Base-by-base conservation (phyloP, 2,113 vertebrate genomes). In the Nothoprocta perdicaria region DNA sequence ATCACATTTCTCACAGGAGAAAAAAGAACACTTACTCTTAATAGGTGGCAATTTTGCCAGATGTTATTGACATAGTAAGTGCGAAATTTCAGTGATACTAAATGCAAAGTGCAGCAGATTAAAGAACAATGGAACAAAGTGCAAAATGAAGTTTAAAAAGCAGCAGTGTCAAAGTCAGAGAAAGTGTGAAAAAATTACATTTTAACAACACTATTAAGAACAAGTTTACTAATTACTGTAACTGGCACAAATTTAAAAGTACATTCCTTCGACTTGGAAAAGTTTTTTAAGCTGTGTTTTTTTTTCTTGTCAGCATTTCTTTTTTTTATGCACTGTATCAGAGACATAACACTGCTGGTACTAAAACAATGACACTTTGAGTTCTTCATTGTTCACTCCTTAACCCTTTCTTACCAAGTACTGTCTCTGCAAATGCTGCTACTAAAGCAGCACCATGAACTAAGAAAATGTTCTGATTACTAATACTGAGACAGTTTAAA, bases 11-110 rank as follows among this genome's bases (percentile, higher is more conserved):
- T 98, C 97, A 97, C 98, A 98, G 97, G 98, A 98, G 97, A 98
- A 98, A 98, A 98, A 98, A 98, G 98, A 98, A 98, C 98, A 98
- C 99, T 98, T 99, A 98, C 98, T 98, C 98, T 99, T 98, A 98
- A 99, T 98, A 98, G 98, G 98, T 98, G 98, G 98, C 98, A 99
- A 99, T 98, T 98, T 99, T 98, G 98, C 99, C 98, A 98, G 99
- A 99, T 99, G 99, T 99, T 99, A 99, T 98, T 99, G 98, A 99
- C 98, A 99, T 99, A 98, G 99, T 99, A 99, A 99, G 99, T 99
- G 98, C 98, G 98, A 98, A 97, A 98, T 98, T 98, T 98, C 98
- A 98, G 97, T 96, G 98, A 97, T 97, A 98, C 98, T 98, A 99
- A 98, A 98, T 98, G 98, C 98, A 98, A 99, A 99, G 99, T 98